Base-by-base conservation (phyloP, 92 coral and sea anemone species). In the Desmophyllum pertusum region DNA sequence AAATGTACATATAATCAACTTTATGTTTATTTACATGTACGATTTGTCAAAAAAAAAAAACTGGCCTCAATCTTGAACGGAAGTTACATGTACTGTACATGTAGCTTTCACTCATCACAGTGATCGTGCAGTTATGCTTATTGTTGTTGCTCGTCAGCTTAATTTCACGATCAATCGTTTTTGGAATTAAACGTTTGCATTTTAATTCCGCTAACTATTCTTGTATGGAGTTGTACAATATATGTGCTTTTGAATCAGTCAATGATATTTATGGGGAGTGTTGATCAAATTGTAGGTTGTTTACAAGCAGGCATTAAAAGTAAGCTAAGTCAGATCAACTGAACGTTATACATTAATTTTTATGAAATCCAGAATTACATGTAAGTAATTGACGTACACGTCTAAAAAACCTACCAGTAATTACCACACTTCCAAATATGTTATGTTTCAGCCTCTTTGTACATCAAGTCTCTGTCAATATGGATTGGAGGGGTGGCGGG, bases 61-160 rank as follows among this genome's bases (percentile, higher is more conserved):
- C 43, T 37, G 42, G 10, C 73, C 6, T 36, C 8, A 35, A 67
- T 35, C 73, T 25, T 38, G 42, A 67, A 37, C 73, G 73, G 73
- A 67, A 67, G 73, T 67, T 18, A 14, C 35, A 6, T 59, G 11
- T 6, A 10, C 17, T 48, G 31, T 59, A 8, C 35, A 27, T 59
- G n/a, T n/a, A n/a, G n/a, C n/a, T n/a, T n/a, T n/a, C n/a, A 50
- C 15, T 21, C 36, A 67, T 65, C 71, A 65, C 65, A 59, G 35
- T 67, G 73, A 67, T 33, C 73, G n/a, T 15, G 73, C 73, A 67
- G 18, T 17, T 38, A n/a, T n/a, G n/a, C n/a, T n/a, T n/a, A 67
- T 67, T 1, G 8, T 66, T 66, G 38, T 66, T 14, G 4, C 3
- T 65, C 19, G 45, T 67, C 1, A 1, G 13, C 42, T 67, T 67